phyloP scores from a whole-genome alignment of 2,113 vertebrate genomes.

The Aleadryas rufinucha region DNA sequence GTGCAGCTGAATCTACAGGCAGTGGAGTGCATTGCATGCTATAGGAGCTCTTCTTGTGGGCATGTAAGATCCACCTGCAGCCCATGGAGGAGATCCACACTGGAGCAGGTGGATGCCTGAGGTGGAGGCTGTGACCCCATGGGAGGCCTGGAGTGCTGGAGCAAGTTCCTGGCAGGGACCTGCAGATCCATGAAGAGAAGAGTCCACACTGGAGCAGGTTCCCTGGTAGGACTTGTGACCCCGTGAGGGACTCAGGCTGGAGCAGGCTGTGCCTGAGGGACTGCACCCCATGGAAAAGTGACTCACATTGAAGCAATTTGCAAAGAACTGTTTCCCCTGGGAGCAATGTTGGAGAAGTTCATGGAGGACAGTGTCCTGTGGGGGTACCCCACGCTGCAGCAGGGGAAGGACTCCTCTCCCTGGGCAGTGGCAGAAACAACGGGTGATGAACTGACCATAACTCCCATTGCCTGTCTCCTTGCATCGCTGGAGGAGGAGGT shows the following conservation, averaged over 20 bases:
- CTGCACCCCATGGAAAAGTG: neutral
- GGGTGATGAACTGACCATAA: neutral
- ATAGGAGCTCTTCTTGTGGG: rapidly evolving
- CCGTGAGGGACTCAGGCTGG: neutral
- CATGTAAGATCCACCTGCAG: neutral
- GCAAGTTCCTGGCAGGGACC: neutral
- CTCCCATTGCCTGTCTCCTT: neutral
- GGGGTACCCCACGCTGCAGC: rapidly evolving
- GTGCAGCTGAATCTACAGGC: neutral
- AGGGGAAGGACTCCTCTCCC: neutral
- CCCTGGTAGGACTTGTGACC: neutral
- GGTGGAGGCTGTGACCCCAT: neutral
- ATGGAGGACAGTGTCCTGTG: neutral
- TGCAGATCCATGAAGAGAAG: rapidly evolving
- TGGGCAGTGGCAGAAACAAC: neutral
- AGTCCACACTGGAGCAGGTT: neutral
- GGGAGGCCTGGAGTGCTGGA: neutral
- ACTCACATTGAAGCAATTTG: neutral
- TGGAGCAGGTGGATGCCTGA: neutral
- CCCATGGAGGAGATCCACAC: rapidly evolving
- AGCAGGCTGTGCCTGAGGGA: neutral
- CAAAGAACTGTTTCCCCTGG: neutral
- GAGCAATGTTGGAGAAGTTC: neutral
- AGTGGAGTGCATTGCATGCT: neutral
- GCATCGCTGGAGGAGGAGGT: rapidly evolving